Conservation (phyloP, 2,888 invertebrate genomes). For the Margaritifera margaritifera region DNA sequence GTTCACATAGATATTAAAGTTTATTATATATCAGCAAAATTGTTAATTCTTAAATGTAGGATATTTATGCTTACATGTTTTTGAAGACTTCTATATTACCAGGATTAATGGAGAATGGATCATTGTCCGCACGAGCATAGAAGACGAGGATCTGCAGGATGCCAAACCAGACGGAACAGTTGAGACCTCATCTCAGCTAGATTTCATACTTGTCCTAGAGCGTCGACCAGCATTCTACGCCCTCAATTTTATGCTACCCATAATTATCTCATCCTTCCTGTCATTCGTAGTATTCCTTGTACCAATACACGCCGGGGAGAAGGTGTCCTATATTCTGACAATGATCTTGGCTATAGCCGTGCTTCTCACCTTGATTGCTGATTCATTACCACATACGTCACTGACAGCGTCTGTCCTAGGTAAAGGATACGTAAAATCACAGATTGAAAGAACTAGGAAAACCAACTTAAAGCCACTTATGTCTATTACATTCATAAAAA, state of each 20-base stretch:
- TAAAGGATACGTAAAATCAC: constrained; percentile 2
- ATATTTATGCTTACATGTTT: no score
- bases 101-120: constrained; percentile 9
- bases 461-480: no score
- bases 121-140: neutral
- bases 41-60: no score
- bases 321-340: constrained; percentile 26
- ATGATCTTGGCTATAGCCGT: constrained; percentile 25
- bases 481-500: neutral
- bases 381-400: constrained; percentile 28
- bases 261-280: constrained; percentile 20
- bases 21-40: no score
- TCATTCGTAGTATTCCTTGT: constrained; percentile 19
- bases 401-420: constrained; percentile 22
- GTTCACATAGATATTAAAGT: no score
- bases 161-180: neutral
- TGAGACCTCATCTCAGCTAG: constrained; percentile 13
- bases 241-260: constrained; percentile 26
- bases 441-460: no score
- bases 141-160: neutral
- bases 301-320: constrained; percentile 27
- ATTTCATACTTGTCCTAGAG: constrained; percentile 15
- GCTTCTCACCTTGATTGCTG: constrained; percentile 21
- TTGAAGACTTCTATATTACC: neutral
- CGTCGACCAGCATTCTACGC: constrained; percentile 25